phyloP scores from a whole-genome alignment of 2,113 vertebrate species.

The Elephas maximus region DNA sequence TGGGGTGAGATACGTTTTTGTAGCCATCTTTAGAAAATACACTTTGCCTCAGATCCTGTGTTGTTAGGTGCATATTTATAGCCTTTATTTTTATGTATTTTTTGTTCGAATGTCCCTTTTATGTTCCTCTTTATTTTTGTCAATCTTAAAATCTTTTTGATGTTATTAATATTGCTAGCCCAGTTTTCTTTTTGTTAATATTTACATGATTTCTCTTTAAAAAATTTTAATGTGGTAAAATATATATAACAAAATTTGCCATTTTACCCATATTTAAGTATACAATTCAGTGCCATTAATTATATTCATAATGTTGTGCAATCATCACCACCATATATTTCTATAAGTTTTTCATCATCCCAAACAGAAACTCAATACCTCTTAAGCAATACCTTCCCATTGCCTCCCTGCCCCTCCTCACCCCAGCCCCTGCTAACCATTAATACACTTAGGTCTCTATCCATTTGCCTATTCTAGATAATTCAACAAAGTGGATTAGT shows the following conservation, averaged over 20 bases:
- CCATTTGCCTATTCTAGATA: not conserved
- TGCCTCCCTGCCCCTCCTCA: no score
- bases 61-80: not conserved
- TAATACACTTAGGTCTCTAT: not conserved
- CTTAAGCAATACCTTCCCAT: no score
- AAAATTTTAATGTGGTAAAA: not conserved
- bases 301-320: not conserved
- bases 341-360: not conserved
- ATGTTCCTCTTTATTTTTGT: not conserved
- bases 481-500: not conserved
- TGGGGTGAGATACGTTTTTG: not conserved
- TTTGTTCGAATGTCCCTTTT: not conserved
- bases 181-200: slow-evolving; percentile 5
- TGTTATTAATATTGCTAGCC: not conserved
- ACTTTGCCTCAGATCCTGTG: not conserved
- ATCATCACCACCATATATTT: not conserved
- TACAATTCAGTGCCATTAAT: not conserved
- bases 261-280: not conserved
- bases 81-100: not conserved
- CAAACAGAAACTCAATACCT: not conserved
- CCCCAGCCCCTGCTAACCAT: not conserved
- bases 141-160: not conserved
- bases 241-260: not conserved
- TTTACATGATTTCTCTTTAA: not conserved
- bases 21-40: not conserved